Conservation (phyloP, 2,888 invertebrate species). For the Macrophya annulata region DNA sequence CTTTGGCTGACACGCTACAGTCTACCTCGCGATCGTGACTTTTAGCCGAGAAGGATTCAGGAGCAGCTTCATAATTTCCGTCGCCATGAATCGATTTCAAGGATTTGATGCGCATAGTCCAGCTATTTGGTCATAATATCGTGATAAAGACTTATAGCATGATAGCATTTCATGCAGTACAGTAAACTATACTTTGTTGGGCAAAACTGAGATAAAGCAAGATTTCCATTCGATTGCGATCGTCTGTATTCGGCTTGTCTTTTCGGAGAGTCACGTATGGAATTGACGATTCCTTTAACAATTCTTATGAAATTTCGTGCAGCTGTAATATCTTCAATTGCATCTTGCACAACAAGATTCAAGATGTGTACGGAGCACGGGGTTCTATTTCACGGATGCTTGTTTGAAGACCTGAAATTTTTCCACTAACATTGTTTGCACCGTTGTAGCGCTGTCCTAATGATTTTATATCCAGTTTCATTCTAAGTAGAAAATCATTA, state of each 20-base stretch:
- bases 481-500: slow-evolving; percentile 43
- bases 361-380: slow-evolving; percentile 62
- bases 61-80: slow-evolving; percentile 52
- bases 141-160: background rate
- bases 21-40: slow-evolving; percentile 52
- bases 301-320: slow-evolving; percentile 58
- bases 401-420: slow-evolving; percentile 63
- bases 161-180: slow-evolving; percentile 16
- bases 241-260: slow-evolving; percentile 39
- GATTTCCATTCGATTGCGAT: slow-evolving; percentile 41
- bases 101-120: slow-evolving; percentile 55
- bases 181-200: slow-evolving; percentile 55
- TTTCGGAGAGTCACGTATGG: slow-evolving; percentile 51
- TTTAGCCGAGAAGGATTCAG: slow-evolving; percentile 55
- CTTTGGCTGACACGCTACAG: slow-evolving; percentile 58
- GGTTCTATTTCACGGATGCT: slow-evolving; percentile 62
- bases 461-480: slow-evolving; percentile 42
- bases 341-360: slow-evolving; percentile 64
- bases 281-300: slow-evolving; percentile 54
- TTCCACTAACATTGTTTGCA: slow-evolving; percentile 63
- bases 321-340: slow-evolving; percentile 57
- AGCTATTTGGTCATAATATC: slow-evolving; percentile 47
- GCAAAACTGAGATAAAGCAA: slow-evolving; percentile 54
- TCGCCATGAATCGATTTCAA: slow-evolving; percentile 45
- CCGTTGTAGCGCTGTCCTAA: slow-evolving; percentile 64